Evolutionary conservation across 2,888 invertebrate genomes (phyloP).

Genomic region (Nebria salina): DNA sequence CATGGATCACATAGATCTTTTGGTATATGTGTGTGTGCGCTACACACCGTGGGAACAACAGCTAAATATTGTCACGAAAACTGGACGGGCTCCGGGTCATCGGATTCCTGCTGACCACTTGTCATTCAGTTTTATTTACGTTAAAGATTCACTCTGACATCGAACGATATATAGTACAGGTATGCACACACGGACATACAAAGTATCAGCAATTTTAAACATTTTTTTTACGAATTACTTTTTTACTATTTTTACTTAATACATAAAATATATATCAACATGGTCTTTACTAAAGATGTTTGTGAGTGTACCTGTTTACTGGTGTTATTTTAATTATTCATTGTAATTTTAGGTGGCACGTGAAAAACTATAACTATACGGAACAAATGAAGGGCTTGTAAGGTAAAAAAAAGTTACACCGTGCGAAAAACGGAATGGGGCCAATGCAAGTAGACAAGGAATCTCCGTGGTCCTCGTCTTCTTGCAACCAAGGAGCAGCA

Average conservation of each 20-base stretch:
- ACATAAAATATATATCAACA: too few species aligned
- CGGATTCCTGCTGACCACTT: constrained; percentile 58
- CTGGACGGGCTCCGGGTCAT: constrained; percentile 54
- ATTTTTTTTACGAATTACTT: neutral
- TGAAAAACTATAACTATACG: too few species aligned
- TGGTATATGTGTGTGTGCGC: constrained; percentile 57
- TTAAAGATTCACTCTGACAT: constrained; percentile 3
- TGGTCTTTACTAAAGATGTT: too few species aligned
- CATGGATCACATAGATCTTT: constrained; percentile 49
- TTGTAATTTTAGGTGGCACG: neutral
- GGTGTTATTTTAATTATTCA: too few species aligned
- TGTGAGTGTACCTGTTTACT: too few species aligned
- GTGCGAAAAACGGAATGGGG: neutral
- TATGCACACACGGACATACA: neutral
- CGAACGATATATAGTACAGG: neutral
- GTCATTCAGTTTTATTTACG: constrained; percentile 53
- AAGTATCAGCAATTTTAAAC: neutral
- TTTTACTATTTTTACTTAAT: too few species aligned
- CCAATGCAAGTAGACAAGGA: neutral
- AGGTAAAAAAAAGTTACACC: neutral
- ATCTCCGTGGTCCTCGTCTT: neutral
- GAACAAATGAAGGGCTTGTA: neutral
- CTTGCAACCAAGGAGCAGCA: constrained; percentile 11
- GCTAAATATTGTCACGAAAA: constrained; percentile 65
- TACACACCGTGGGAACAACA: constrained; percentile 66